Base-by-base conservation (phyloP, 1,140 invertebrate species). In the Rhagoletis pomonella region DNA sequence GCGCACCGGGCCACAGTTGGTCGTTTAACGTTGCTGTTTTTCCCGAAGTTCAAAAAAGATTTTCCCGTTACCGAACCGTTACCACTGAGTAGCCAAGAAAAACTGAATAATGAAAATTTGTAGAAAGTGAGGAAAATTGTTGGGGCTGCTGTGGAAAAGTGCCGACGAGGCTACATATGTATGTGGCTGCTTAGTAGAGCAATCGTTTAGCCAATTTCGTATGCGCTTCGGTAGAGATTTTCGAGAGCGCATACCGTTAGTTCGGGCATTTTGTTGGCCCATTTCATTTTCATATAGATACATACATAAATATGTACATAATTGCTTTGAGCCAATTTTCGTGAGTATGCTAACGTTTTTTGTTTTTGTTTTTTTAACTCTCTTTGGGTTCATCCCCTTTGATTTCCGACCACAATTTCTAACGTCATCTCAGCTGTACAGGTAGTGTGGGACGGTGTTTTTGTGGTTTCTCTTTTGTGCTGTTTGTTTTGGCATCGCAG, bases 1-100 rank as follows among this genome's bases (percentile, higher is more conserved):
- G 44, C 73, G 73, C 73, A 81, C 73, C 73, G 73, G 73, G 73
- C 47, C 47, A 81, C 73, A 81, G 67, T 73, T 73, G 67, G 67
- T 55, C 17, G 73, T 81, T 7, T 19, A 44, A 39, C 17, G 69
- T 77, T 55, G 5, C n/a, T 50, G n/a, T 29, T 17, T 55, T 9
- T 5, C 73, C 29, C 12, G 3, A 19, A 44, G 4, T 81, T 7
- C 12, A 47, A 47, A 77, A 2, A 81, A 81, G 69, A 81, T 81
- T 81, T 81, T 81, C 47, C 73, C 73, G 73, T 81, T 81, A 42
- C 73, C 73, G 73, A 9, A 81, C 73, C 73, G 73, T 81, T 42
- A n/a, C 47, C 73, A 55, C 17, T 55, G 73, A 81, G 47, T 55
- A 81, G 73, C 73, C 44, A 81, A 81, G 73, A 81, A 81, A 81